These are phyloP conservation scores for Clamator glandarius DNA, from an alignment of 2,797 vertebrate genomes.

Conservation along the genomic window DNA sequence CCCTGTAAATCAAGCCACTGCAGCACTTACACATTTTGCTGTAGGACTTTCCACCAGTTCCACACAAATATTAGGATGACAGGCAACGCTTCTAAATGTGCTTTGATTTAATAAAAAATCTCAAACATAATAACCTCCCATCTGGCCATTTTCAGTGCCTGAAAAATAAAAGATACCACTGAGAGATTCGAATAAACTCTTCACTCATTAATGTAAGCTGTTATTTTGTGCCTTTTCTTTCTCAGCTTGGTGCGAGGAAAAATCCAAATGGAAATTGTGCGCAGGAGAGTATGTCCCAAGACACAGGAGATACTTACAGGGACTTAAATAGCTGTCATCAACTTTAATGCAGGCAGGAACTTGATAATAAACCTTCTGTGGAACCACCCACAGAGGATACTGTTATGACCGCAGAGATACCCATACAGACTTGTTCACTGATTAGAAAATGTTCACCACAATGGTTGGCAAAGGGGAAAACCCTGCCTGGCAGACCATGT, in stretches of 20 bases:
- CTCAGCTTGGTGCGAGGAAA: background rate
- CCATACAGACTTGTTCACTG: background rate
- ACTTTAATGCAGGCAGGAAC: background rate
- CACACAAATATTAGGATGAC: accelerated
- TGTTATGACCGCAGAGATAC: background rate
- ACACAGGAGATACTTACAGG: background rate
- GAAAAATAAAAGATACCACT: background rate
- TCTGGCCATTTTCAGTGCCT: background rate
- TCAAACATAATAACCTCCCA: background rate
- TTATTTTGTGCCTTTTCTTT: background rate
- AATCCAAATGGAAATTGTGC: background rate
- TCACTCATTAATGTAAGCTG: background rate
- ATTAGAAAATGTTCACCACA: background rate
- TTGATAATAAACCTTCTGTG: background rate
- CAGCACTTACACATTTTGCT: background rate
- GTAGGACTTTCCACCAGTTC: background rate
- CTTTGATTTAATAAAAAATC: background rate
- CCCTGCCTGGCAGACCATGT: background rate
- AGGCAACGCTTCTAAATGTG: background rate
- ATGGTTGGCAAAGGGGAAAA: background rate
- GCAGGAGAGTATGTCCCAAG: background rate
- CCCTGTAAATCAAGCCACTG: background rate
- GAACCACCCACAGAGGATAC: background rate
- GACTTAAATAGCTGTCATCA: background rate
- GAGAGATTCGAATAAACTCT: background rate